A percentile compares a stretch with the other conserved stretches of the same genome.
Conservation (phyloP, 2,797 vertebrate species). For the Parambassis ranga region DNA sequence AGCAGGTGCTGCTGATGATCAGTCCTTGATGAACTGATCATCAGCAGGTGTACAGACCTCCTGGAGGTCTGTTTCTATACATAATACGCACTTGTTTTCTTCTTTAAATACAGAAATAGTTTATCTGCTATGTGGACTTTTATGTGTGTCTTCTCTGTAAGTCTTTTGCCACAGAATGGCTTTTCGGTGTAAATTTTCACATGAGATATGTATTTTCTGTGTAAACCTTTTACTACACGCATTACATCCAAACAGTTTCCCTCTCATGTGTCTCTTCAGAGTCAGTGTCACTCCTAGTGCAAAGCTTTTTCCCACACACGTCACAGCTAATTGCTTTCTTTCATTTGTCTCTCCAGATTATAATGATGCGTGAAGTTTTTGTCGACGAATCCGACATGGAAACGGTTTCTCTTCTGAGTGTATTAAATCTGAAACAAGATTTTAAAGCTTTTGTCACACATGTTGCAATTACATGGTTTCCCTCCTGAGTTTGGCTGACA, state of each 20-base stretch:
- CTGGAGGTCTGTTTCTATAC: background rate
- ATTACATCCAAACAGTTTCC: background rate
- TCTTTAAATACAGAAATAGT: background rate
- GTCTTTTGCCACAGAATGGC: slow-evolving; percentile 5
- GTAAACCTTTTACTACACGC: background rate
- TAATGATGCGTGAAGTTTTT: no score
- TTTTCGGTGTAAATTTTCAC: slow-evolving; percentile 1
- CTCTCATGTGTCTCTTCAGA: background rate
- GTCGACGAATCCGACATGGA: no score
- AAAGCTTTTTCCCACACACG: background rate
- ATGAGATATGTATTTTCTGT: background rate
- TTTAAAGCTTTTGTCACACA: background rate
- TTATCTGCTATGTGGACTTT: slow-evolving; percentile 1
- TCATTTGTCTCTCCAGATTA: background rate
- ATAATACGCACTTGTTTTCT: background rate
- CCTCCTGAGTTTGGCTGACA: no score
- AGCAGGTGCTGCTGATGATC: no score
- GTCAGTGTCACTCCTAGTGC: background rate
- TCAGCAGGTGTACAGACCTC: background rate
- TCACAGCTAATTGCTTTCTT: background rate
- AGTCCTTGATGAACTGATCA: no score
- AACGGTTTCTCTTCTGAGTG: background rate
- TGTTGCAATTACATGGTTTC: background rate
- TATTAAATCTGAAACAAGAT: background rate
- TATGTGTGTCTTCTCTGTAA: slow-evolving; percentile 4